Base-by-base conservation (phyloP, 2,888 invertebrate genomes). In the Drosophila subsilvestris region DNA sequence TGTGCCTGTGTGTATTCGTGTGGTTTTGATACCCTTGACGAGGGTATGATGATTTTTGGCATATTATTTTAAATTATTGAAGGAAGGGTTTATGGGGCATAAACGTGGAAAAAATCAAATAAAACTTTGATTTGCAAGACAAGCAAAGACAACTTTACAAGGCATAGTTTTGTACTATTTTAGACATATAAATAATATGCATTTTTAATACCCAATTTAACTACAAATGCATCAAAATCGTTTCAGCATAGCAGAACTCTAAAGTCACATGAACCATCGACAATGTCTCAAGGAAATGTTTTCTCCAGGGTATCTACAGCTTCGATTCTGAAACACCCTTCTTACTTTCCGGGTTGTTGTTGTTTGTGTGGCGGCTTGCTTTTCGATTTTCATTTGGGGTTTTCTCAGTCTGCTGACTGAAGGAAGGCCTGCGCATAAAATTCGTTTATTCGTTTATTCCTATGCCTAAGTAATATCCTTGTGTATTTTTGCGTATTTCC, bases 401-500 rank as follows among this genome's bases (percentile, higher is more conserved):
- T 25, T 45, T 63, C 27, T 42, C 49, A 29, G 48, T 59, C 43
- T 10, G 7, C 25, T 17, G 43, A 25, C 25, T 51, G 10, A n/a
- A 22, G 43, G 10, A n/a, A 22, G 43, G 29, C 61, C 61, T 61
- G 54, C 55, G 48, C 60, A 60, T 68, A 60, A 65, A 65, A 48
- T 18, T 43, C 53, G 49, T 50, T 49, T 45, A 45, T 50, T 49
- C 50, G 50, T 10, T 18, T 63, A 63, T 44, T 37, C 47, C 56
- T 70, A 50, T 71, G 53, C 51, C 63, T 79, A 75, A 81, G 74
- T 76, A 81, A 86, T 86, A 86, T 86, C 73, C 80, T 59, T 66
- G 78, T 81, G 76, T 73, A 73, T 67, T 79, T 79, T 73, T 74
- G 86, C 79, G 68, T 79, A 84, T 78, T 84, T 84, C 79, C 84